Conservation (phyloP, 2,888 invertebrate species). For the Cylindroiulus punctatus region DNA sequence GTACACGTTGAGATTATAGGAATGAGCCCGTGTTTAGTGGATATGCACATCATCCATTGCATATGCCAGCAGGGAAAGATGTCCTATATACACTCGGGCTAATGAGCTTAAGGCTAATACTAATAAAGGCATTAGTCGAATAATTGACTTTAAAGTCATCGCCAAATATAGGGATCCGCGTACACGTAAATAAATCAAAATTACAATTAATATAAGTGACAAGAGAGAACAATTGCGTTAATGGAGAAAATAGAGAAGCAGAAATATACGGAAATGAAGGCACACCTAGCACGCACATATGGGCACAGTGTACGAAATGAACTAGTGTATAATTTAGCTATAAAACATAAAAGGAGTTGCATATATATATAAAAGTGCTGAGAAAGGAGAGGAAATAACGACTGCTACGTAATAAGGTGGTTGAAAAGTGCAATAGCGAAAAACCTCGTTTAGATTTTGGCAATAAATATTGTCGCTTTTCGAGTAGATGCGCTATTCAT, state of each 20-base stretch:
- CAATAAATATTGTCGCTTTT: conserved; percentile 14
- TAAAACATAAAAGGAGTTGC: background rate
- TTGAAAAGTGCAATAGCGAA: conserved; percentile 34
- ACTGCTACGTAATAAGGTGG: background rate
- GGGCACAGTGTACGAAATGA: background rate
- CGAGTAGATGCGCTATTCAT: conserved; percentile 17
- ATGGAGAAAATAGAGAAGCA: background rate
- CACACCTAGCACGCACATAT: background rate
- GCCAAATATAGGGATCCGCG: background rate
- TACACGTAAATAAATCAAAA: background rate
- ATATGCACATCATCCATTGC: too few species aligned
- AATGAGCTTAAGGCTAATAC: conserved; percentile 19
- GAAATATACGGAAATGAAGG: background rate
- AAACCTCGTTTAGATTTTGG: conserved; percentile 31
- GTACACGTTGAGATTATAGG: background rate
- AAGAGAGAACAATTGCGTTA: conserved; percentile 25
- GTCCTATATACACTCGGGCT: too few species aligned
- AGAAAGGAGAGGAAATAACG: background rate
- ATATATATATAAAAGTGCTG: background rate
- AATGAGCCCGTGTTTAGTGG: background rate
- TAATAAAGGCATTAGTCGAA: conserved; percentile 21
- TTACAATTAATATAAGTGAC: conserved; percentile 38
- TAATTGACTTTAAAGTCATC: conserved; percentile 29
- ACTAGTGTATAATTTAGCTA: background rate
- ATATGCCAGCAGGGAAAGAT: too few species aligned